Evolutionary conservation across 2,888 invertebrate genomes (phyloP).

Genomic region (Pseudococcus viburni): DNA sequence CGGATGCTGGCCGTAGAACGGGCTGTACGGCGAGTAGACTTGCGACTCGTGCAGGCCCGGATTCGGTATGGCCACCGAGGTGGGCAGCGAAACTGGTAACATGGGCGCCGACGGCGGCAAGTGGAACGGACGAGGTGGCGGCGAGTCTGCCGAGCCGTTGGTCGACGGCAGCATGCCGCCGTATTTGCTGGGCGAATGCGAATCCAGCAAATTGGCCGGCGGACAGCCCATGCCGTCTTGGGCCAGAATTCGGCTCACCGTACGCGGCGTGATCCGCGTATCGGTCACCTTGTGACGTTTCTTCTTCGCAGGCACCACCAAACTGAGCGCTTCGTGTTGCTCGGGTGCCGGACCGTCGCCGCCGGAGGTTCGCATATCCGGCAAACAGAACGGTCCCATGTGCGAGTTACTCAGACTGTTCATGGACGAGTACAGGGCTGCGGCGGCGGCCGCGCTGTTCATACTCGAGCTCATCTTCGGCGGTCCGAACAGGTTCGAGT

Average conservation of each 20-base stretch:
- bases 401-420: constrained; percentile 70
- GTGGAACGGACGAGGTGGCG: constrained; percentile 79
- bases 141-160: constrained; percentile 70
- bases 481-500: constrained; percentile 83
- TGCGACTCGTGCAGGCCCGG: constrained; percentile 95
- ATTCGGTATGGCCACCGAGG: constrained; percentile 96
- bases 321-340: constrained; percentile 93
- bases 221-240: constrained; percentile 79
- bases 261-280: constrained; percentile 90
- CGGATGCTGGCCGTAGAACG: constrained; percentile 87
- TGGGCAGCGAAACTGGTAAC: constrained; percentile 90
- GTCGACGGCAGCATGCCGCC: background rate
- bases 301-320: constrained; percentile 96
- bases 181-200: constrained; percentile 76
- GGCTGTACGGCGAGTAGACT: constrained; percentile 92
- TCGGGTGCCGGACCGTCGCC: constrained; percentile 77
- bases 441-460: constrained; percentile 72
- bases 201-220: constrained; percentile 71
- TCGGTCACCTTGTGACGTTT: constrained; percentile 97
- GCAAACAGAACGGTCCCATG: constrained; percentile 75
- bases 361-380: constrained; percentile 72
- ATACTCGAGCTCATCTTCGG: constrained; percentile 81
- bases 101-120: constrained; percentile 84
- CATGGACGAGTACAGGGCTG: constrained; percentile 38
- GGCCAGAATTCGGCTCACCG: constrained; percentile 88